Base-by-base conservation (phyloP, 2,113 vertebrate genomes). In the Agapornis roseicollis region DNA sequence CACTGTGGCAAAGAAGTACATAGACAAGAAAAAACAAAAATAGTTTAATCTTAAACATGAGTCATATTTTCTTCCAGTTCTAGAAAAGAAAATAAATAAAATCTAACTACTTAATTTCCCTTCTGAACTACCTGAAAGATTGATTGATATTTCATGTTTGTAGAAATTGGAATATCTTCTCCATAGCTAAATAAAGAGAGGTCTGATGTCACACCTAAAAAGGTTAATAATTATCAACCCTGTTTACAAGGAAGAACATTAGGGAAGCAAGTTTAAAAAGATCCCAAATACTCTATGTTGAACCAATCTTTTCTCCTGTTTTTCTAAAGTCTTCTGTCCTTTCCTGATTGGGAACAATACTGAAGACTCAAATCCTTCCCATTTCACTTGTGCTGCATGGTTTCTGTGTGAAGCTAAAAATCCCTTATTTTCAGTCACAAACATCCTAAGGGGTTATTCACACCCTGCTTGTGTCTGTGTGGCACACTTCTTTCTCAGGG, bases 91-190 rank as follows among this genome's bases (percentile, higher is more conserved):
- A 29, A 74, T 78, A 72, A 52, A 53, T 7, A 35, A 31, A 68
- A 55, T 27, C 23, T n/a, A 81, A 20, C 52, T 86, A 27, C 39
- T 76, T 9, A 46, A 61, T 58, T 52, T 60, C 9, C 3, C 17
- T 33, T 63, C 20, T 44, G 91, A 96, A 83, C 60, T 85, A 53
- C 79, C 58, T 91, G 72, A 94, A 90, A 90, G 55, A 83, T 69
- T 64, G 39, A 35, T 50, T 77, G 39, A 7, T 83, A 66, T 70
- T 95, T 96, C 37, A 50, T 89, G 16, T 81, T 83, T 52, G 29
- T 74, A 81, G 77, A 81, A 92, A 71, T 18, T 74, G 27, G 53
- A 89, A 22, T 83, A 80, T 33, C 33, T 68, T 70, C 50, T 80
- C 19, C 33, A 90, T 79, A 84, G 44, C 47, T 85, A 82, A 79